phyloP scores from a whole-genome alignment of 2,888 invertebrate species.

The Drosophila diplacantha region DNA sequence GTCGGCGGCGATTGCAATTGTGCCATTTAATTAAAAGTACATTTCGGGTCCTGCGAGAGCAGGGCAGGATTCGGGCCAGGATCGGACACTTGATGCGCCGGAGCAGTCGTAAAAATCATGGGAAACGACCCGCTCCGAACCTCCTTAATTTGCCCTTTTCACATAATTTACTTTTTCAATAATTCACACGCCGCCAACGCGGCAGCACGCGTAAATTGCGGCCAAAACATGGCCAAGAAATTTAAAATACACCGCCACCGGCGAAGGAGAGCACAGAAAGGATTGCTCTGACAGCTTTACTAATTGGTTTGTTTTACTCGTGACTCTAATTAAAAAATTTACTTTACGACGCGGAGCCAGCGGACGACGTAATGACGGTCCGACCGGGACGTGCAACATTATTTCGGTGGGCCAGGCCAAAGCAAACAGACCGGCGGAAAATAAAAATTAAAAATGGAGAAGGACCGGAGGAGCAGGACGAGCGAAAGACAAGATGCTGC shows the following conservation, averaged over 20 bases:
- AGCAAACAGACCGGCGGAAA: constrained; percentile 17
- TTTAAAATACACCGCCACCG: constrained; percentile 51
- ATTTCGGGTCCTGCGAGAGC: constrained; percentile 25
- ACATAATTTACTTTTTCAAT: constrained; percentile 67
- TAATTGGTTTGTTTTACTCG: constrained; percentile 71
- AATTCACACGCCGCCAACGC: constrained; percentile 55
- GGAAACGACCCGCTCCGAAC: constrained; percentile 23
- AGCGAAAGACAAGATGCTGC: constrained; percentile 30
- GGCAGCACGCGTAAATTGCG: constrained; percentile 54
- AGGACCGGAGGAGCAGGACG: constrained; percentile 12
- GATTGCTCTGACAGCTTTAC: constrained; percentile 68
- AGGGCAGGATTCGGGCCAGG: neutral
- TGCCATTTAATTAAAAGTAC: constrained; percentile 48
- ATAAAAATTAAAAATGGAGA: constrained; percentile 25
- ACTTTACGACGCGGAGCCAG: constrained; percentile 55
- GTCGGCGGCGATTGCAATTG: constrained; percentile 31
- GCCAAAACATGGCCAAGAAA: constrained; percentile 57
- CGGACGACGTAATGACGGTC: constrained; percentile 28
- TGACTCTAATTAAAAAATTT: constrained; percentile 72
- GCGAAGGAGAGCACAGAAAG: constrained; percentile 41
- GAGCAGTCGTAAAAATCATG: constrained; percentile 33
- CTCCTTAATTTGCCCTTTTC: constrained; percentile 52
- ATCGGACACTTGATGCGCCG: constrained; percentile 37
- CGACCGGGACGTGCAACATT: constrained; percentile 27
- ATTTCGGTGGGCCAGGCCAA: constrained; percentile 24